phyloP scores from a whole-genome alignment of 2,113 vertebrate genomes.

The Heterocephalus glaber region DNA sequence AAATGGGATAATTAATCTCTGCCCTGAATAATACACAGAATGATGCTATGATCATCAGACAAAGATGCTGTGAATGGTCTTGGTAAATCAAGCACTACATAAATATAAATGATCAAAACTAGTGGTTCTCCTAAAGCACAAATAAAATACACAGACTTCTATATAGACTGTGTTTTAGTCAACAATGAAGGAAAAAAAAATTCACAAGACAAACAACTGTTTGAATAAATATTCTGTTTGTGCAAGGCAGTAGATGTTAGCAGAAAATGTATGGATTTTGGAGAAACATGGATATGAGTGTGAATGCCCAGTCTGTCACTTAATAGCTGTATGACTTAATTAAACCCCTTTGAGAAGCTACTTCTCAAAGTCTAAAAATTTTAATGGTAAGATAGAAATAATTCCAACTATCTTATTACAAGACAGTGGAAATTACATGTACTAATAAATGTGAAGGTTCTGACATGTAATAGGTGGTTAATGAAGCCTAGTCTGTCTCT shows the following conservation, averaged over 20 bases:
- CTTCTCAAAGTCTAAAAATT: conserved; percentile 54
- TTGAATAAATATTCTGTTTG: conserved; percentile 54
- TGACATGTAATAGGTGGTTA: background rate
- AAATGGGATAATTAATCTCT: background rate
- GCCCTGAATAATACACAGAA: background rate
- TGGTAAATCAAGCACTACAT: background rate
- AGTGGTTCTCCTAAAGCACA: background rate
- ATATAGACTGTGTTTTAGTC: background rate
- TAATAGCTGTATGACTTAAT: background rate
- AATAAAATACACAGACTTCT: background rate
- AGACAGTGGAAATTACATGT: background rate
- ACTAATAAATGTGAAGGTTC: background rate
- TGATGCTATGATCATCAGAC: background rate
- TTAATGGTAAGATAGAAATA: conserved; percentile 7
- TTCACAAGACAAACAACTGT: background rate
- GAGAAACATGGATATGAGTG: conserved; percentile 28
- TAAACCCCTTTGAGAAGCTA: background rate
- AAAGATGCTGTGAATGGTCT: background rate
- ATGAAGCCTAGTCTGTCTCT: background rate
- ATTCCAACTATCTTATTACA: background rate
- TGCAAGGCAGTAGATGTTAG: conserved; percentile 10
- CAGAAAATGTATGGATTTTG: conserved; percentile 36
- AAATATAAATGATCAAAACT: background rate
- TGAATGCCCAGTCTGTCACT: conserved; percentile 44
- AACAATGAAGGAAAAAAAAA: conserved; percentile 37